Evolutionary conservation across 2,888 invertebrate genomes (phyloP).

Genomic region (Catocala nupta): DNA sequence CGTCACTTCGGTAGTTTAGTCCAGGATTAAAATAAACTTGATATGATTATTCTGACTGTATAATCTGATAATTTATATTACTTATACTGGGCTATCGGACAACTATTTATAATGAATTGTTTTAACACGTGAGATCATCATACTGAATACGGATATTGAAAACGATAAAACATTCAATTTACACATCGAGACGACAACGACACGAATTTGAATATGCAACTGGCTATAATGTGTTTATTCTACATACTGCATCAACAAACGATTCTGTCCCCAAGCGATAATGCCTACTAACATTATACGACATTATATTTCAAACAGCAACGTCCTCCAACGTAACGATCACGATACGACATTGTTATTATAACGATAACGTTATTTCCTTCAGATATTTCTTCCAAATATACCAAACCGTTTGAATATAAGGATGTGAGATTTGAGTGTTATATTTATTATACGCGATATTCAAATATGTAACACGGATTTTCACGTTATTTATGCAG

Average conservation of each 20-base stretch:
- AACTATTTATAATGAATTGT: too few species aligned
- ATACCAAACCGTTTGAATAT: not conserved
- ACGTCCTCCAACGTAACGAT: not conserved
- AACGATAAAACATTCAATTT: not conserved
- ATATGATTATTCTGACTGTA: too few species aligned
- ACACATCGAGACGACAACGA: constrained; percentile 2
- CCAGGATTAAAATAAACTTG: too few species aligned
- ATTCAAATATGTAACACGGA: constrained; percentile 4
- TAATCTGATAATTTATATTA: too few species aligned
- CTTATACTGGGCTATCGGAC: too few species aligned
- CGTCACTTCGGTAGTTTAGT: too few species aligned
- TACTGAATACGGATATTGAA: too few species aligned
- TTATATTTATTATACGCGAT: constrained; percentile 9
- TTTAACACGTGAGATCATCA: too few species aligned
- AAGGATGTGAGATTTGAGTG: constrained; percentile 5
- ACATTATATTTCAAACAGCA: not conserved
- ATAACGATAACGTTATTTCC: constrained; percentile 2
- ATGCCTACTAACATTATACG: constrained; percentile 1
- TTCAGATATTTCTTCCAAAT: not conserved
- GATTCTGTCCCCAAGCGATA: constrained; percentile 3
- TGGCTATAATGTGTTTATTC: not conserved
- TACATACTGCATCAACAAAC: constrained; percentile 3
- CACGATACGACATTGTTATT: not conserved
- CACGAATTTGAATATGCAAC: not conserved
- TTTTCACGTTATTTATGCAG: constrained; percentile 1